Base-by-base conservation (phyloP, 2,797 vertebrate species). In the Syngnathus acus region DNA sequence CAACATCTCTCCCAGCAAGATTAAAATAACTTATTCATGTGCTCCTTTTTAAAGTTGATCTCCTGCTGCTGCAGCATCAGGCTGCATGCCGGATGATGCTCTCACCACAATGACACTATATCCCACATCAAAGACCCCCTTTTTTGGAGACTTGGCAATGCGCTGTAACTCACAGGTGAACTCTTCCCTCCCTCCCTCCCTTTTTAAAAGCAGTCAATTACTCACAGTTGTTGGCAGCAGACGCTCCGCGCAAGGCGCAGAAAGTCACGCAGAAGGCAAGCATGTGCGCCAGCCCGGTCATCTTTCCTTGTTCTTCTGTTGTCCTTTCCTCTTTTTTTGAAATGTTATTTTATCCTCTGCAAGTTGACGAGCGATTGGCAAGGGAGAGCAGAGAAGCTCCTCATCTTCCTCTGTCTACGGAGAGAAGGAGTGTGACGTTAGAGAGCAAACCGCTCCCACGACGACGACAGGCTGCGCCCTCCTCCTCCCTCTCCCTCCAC, bases 141-240 rank as follows among this genome's bases (percentile, higher is more conserved):
- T 13, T 45, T 26, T 61, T 23, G 9, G 10, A 1, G 37, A 21
- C 9, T 61, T 26, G 10, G n/a, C 6, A 26, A 7, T 43, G n/a
- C 11, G 37, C 17, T 19, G 19, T 10, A 62, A 45, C 11, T 45
- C 60, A 62, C 42, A 62, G 60, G 40, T 62, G 40, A 45, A 62
- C 11, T 21, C 40, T 57, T 57, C 26, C 26, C 26, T 57, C 60
- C n/a, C 26, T 57, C 60, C n/a, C 40, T 8, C 21, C n/a, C 40
- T 14, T 26, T 14, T 43, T 8, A 26, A 62, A 45, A 23, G 21
- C 6, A 45, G 11, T 26, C 60, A 62, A 62, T 62, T 62, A 62
- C 60, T 62, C 60, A 62, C 60, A 45, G 60, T 45, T 62, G 60
- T 62, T 62, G 60, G 60, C 60, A 8, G 60, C 60, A 62, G 60